Evolutionary conservation across 2,113 vertebrate species (phyloP).

Genomic region (Polyodon spathula): DNA sequence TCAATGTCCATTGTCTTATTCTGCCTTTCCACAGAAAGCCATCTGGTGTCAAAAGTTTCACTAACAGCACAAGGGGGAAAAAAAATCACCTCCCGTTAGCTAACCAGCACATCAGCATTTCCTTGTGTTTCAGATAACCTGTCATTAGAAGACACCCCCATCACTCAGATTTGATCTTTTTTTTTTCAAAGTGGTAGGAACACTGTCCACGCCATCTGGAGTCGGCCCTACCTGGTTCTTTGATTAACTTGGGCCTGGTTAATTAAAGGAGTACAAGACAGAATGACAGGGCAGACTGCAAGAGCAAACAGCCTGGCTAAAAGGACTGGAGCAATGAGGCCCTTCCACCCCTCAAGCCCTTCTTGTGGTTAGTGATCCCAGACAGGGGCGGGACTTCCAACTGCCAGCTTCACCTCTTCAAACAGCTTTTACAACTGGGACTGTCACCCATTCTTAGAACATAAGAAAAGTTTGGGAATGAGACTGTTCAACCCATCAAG

Average conservation of each 20-base stretch:
- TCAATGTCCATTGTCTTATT: slow-evolving; percentile 48
- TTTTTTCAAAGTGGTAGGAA: not conserved
- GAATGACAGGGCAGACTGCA: slow-evolving; percentile 1
- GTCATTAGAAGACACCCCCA: slow-evolving; percentile 38
- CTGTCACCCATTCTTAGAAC: too few species aligned
- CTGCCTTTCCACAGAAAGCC: slow-evolving; percentile 58
- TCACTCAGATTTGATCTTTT: slow-evolving; percentile 27
- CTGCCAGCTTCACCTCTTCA: slow-evolving; percentile 16
- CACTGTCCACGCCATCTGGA: not conserved
- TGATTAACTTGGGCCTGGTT: not conserved
- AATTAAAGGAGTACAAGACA: not conserved
- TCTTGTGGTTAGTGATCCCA: slow-evolving; percentile 4
- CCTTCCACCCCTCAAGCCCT: not conserved
- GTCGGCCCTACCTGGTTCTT: not conserved
- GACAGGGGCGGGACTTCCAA: slow-evolving; percentile 10
- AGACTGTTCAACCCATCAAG: too few species aligned
- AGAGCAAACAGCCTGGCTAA: slow-evolving; percentile 1
- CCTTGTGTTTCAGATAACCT: slow-evolving; percentile 27
- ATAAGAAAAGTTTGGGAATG: too few species aligned
- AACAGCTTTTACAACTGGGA: too few species aligned
- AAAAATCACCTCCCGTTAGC: slow-evolving; percentile 16
- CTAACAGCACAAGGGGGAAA: slow-evolving; percentile 36
- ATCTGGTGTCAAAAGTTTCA: slow-evolving; percentile 56
- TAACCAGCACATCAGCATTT: slow-evolving; percentile 19
- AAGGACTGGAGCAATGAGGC: not conserved